Base-by-base conservation (phyloP, 1,140 invertebrate genomes). In the Temnothorax curvispinosus region DNA sequence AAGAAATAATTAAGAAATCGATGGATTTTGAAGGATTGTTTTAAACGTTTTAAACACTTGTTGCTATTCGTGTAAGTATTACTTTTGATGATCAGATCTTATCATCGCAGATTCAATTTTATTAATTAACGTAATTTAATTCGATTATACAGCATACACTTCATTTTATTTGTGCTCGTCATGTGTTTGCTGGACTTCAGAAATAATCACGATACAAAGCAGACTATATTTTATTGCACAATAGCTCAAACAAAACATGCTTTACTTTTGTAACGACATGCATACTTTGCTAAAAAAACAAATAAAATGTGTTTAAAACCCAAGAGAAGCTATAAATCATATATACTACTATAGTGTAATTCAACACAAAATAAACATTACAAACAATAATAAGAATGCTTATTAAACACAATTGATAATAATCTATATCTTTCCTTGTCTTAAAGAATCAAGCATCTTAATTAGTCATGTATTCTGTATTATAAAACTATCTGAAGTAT, bases 191-290 rank as follows among this genome's bases (percentile, higher is more conserved):
- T 87, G 62, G 56, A 85, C 21, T 9, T 32, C 77, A 52, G 9
- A 15, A 71, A 72, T 65, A 41, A 69, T 80, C 80, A 64, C 80
- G 52, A 89, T 69, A 85, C 44, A 90, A 89, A 91, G 71, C 76
- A 88, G 27, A 71, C 64, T 52, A 82, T 64, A 62, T 74, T 50
- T 76, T 64, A 67, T 56, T 21, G 62, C 52, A 54, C 18, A n/a
- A 18, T 65, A 60, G 56, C 35, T 50, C 52, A 86, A 82, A 47
- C 69, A 67, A 56, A 65, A 47, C 85, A 89, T 89, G 77, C 85
- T 62, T 85, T 56, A 72, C 35, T 69, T 62, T 84, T 87, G 62
- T 54, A 56, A 54, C 52, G 18, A 78, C 60, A 77, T 62, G 58
- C 58, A 77, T 62, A 62, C 15, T 77, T 21, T 47, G 13, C 21